phyloP scores from a whole-genome alignment of 2,888 invertebrate species.

The Diloba caeruleocephala region DNA sequence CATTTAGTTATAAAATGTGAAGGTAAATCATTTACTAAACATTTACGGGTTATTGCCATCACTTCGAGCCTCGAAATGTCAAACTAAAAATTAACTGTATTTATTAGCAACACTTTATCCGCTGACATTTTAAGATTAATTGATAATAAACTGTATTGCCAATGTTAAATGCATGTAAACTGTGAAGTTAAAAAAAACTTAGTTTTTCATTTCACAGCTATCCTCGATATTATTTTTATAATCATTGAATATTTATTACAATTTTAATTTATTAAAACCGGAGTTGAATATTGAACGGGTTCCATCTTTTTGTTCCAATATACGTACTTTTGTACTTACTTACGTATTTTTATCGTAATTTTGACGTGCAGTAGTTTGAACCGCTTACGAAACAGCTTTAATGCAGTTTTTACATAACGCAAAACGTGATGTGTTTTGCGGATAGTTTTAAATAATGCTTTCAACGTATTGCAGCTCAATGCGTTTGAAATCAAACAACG shows the following conservation, averaged over 20 bases:
- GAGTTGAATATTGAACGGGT: no score
- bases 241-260: no score
- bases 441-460: slow-evolving; percentile 7
- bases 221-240: no score
- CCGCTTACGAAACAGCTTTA: background rate
- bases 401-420: slow-evolving; percentile 23
- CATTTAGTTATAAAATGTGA: slow-evolving; percentile 1
- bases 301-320: no score
- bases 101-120: slow-evolving; percentile 3
- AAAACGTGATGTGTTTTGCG: slow-evolving; percentile 12
- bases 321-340: no score
- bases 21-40: background rate
- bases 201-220: no score
- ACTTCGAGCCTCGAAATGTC: slow-evolving; percentile 16
- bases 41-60: background rate
- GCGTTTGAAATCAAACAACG: slow-evolving; percentile 18
- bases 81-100: slow-evolving; percentile 9
- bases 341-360: no score
- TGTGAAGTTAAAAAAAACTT: no score
- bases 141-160: background rate
- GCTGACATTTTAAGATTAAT: slow-evolving; percentile 17
- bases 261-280: no score
- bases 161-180: background rate
- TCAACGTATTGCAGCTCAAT: slow-evolving; percentile 15
- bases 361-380: no score